phyloP scores from a whole-genome alignment of 2,888 invertebrate species.

The Cephus rjabovi region DNA sequence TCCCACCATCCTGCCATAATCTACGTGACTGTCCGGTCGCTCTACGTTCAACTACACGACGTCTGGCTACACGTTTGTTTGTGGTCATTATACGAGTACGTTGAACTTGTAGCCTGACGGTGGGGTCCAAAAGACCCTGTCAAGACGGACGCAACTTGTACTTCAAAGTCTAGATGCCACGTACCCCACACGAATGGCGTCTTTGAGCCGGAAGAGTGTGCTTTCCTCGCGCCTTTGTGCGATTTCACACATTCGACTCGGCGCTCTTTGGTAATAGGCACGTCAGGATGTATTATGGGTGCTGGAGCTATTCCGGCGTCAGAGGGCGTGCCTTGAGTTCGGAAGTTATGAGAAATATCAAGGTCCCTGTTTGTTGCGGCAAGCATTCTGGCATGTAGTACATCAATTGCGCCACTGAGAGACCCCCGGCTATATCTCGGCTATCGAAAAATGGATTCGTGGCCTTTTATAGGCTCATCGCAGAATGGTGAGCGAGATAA shows the following conservation, averaged over 20 bases:
- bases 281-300: neutral
- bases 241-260: neutral
- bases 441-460: neutral
- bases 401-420: neutral
- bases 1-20: conserved; percentile 2
- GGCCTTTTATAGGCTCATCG: neutral
- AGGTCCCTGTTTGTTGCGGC: neutral
- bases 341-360: neutral
- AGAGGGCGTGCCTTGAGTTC: neutral
- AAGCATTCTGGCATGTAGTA: neutral
- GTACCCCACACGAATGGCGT: neutral
- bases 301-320: neutral
- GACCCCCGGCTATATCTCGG: neutral
- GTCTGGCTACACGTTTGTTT: conserved; percentile 46
- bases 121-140: conserved; percentile 16
- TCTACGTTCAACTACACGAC: conserved; percentile 24
- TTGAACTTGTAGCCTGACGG: conserved; percentile 39
- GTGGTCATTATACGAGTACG: conserved; percentile 52
- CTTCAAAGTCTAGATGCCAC: neutral
- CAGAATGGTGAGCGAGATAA: conserved; percentile 29
- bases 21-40: conserved; percentile 24
- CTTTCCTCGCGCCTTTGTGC: neutral
- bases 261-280: neutral
- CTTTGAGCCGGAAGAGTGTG: neutral
- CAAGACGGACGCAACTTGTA: neutral